Conservation (phyloP, 2,113 vertebrate genomes). For the Megaleporinus macrocephalus region DNA sequence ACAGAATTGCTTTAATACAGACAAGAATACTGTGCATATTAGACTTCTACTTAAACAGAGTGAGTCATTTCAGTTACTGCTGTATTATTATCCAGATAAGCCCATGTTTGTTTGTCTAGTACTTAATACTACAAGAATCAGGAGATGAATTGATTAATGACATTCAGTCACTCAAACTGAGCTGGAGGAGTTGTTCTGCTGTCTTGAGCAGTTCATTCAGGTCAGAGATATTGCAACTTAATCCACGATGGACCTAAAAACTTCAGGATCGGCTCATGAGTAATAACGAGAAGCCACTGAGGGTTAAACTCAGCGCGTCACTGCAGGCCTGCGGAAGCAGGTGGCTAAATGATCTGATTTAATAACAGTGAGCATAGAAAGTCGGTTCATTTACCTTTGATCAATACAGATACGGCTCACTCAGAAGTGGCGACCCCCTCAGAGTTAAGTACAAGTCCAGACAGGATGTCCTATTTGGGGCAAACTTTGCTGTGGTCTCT, state of each 20-base stretch:
- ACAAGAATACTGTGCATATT: too few relatives aligned
- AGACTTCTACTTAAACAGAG: not conserved
- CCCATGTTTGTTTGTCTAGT: too few relatives aligned
- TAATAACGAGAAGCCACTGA: not conserved
- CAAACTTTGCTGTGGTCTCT: constrained; percentile 48
- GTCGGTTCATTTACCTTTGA: constrained; percentile 51
- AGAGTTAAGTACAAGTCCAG: constrained; percentile 61
- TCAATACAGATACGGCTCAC: constrained; percentile 56
- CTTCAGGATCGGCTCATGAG: too few relatives aligned
- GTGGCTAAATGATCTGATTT: constrained; percentile 59
- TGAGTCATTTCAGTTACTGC: too few relatives aligned
- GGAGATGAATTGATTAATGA: too few relatives aligned
- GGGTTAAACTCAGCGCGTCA: not conserved
- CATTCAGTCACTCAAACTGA: too few relatives aligned
- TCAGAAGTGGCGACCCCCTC: constrained; percentile 20
- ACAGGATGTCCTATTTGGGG: constrained; percentile 51
- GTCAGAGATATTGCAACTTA: not conserved
- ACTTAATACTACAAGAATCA: too few relatives aligned
- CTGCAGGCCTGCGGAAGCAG: constrained; percentile 21
- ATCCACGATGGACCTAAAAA: not conserved
- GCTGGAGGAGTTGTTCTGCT: not conserved
- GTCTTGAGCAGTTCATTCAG: not conserved
- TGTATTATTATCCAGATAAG: too few relatives aligned
- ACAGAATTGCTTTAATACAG: too few relatives aligned
- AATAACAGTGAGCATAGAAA: constrained; percentile 57